Evolutionary conservation across 2,113 vertebrate genomes (phyloP).

Genomic region (Pedetes capensis): DNA sequence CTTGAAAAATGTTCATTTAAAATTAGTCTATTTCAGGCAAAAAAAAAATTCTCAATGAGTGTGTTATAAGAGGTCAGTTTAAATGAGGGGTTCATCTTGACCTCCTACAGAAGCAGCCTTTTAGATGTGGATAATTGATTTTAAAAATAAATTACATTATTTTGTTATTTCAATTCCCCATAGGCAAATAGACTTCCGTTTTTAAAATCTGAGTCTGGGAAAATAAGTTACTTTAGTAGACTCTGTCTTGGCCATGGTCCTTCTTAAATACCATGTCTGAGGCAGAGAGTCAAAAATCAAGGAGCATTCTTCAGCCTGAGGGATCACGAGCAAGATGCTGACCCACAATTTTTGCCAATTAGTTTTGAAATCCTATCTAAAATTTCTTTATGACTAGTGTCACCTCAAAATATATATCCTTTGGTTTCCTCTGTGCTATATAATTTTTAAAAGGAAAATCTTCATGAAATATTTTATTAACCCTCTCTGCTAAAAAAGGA

Average conservation of each 20-base stretch:
- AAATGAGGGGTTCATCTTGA: constrained; percentile 61
- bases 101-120: constrained; percentile 49
- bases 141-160: constrained; percentile 72
- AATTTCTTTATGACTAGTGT: background rate
- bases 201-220: constrained; percentile 48
- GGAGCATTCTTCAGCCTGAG: background rate
- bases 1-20: constrained; percentile 38
- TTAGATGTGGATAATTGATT: constrained; percentile 71
- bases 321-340: constrained; percentile 43
- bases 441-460: constrained; percentile 8
- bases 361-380: constrained; percentile 43
- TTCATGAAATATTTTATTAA: background rate
- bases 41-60: constrained; percentile 39
- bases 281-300: constrained; percentile 44
- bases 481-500: background rate
- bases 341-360: constrained; percentile 36
- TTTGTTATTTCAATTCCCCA: constrained; percentile 65
- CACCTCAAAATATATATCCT: background rate
- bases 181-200: constrained; percentile 58
- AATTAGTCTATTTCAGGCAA: constrained; percentile 52
- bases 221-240: constrained; percentile 54
- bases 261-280: constrained; percentile 47
- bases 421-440: background rate
- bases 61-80: constrained; percentile 62
- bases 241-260: constrained; percentile 10